phyloP scores from a whole-genome alignment of 2,797 vertebrate species.

The Sciurus carolinensis region DNA sequence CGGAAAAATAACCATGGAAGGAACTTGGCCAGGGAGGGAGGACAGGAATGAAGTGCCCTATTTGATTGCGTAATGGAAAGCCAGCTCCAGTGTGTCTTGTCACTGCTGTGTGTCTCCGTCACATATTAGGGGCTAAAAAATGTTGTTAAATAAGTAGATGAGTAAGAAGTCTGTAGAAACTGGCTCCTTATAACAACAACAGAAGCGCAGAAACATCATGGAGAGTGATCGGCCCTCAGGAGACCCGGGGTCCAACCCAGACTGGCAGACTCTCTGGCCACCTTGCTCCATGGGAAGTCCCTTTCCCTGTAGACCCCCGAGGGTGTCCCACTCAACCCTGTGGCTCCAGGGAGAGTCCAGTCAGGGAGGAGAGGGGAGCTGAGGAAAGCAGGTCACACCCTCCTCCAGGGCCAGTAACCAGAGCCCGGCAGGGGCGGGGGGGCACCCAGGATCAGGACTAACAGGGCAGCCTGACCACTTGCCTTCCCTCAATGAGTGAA shows the following conservation, averaged over 20 bases:
- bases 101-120: background rate
- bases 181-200: background rate
- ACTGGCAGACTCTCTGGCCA: background rate
- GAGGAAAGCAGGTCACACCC: background rate
- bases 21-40: background rate
- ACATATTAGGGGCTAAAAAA: background rate
- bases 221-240: background rate
- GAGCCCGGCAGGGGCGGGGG: background rate
- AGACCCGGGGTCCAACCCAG: background rate
- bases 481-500: background rate
- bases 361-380: background rate
- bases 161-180: background rate
- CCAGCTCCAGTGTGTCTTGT: background rate
- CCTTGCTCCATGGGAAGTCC: background rate
- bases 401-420: background rate
- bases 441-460: background rate
- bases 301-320: background rate
- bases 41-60: constrained; percentile 32
- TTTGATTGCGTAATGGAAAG: background rate
- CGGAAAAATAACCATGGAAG: background rate
- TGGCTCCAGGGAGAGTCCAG: background rate
- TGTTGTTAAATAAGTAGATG: background rate
- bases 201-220: background rate
- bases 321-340: background rate
- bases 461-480: background rate